A percentile compares a stretch with the other conserved stretches of the same genome.
Evolutionary conservation across 2,888 invertebrate species (phyloP).

Genomic region (Ligdia adustata): DNA sequence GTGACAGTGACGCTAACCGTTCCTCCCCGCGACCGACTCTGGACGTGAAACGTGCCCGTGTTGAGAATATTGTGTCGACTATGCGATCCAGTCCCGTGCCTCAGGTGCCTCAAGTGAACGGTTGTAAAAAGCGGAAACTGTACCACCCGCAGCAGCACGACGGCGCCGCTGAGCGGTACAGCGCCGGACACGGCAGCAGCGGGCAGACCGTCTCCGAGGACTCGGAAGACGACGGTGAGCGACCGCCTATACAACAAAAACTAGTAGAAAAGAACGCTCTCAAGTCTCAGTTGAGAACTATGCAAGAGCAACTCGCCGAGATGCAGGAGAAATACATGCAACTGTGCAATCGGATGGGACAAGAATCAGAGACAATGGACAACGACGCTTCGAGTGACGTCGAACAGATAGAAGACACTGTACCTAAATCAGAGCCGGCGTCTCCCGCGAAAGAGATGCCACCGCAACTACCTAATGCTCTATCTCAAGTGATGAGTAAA

Average conservation of each 20-base stretch:
- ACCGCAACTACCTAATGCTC: constrained; percentile 69
- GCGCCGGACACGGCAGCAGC: constrained; percentile 76
- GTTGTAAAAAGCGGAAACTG: constrained; percentile 97
- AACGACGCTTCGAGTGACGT: constrained; percentile 90
- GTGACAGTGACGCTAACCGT: constrained; percentile 84
- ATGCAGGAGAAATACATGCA: constrained; percentile 97
- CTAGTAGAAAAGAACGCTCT: constrained; percentile 94
- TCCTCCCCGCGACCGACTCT: constrained; percentile 83
- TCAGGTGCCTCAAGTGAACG: constrained; percentile 90
- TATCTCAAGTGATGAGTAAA: constrained; percentile 87
- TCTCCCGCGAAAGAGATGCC: constrained; percentile 81
- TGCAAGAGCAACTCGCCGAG: constrained; percentile 95
- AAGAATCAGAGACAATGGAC: constrained; percentile 89
- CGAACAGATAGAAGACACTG: constrained; percentile 81
- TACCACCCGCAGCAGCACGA: constrained; percentile 98
- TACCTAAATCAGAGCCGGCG: constrained; percentile 84
- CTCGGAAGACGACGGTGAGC: constrained; percentile 90
- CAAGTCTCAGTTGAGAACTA: constrained; percentile 92
- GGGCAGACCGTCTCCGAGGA: constrained; percentile 85
- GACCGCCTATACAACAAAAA: constrained; percentile 92
- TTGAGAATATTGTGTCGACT: constrained; percentile 97
- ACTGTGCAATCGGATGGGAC: constrained; percentile 93
- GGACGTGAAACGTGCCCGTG: constrained; percentile 95
- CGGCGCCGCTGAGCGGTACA: constrained; percentile 85
- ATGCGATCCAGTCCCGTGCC: constrained; percentile 95